Percentiles rank a stretch among this genome's conserved stretches.
Conservation (phyloP, 1,140 invertebrate genomes). For the Forficula auricularia region DNA sequence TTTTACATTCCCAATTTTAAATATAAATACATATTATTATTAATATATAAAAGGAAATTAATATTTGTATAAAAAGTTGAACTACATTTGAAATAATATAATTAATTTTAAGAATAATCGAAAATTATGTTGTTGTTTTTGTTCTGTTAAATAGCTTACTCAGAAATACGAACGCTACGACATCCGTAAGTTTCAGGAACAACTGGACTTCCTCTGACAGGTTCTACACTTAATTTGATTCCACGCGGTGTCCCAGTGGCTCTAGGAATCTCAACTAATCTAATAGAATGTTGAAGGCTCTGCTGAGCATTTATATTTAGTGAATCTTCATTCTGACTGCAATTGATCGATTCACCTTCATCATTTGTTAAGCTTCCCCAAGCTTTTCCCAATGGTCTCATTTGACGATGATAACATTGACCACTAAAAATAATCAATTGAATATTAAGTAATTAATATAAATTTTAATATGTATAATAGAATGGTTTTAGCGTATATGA, state of each 20-base stretch:
- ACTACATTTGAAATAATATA: no score
- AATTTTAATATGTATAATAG: no score
- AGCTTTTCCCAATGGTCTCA: slow-evolving; percentile 40
- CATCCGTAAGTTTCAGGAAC: slow-evolving; percentile 10
- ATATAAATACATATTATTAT: no score
- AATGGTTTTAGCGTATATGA: no score
- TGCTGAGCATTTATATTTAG: slow-evolving; percentile 13
- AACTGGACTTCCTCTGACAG: slow-evolving; percentile 18
- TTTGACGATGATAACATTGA: slow-evolving; percentile 41
- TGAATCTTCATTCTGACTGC: no score
- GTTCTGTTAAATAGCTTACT: no score
- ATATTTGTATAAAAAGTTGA: no score
- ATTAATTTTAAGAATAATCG: no score
- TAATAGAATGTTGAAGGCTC: slow-evolving; percentile 47
- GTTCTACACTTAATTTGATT: slow-evolving; percentile 39
- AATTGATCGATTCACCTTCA: no score
- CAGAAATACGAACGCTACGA: slow-evolving; percentile 37
- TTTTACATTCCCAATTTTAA: no score
- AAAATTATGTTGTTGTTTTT: no score
- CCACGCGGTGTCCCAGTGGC: slow-evolving; percentile 30
- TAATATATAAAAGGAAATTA: no score
- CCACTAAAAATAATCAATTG: slow-evolving; percentile 28
- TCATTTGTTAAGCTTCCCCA: slow-evolving; percentile 11
- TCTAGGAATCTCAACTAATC: slow-evolving; percentile 56
- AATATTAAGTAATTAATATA: neutral